Base-by-base conservation (phyloP, 2,797 vertebrate genomes). In the Amazona ochrocephala region DNA sequence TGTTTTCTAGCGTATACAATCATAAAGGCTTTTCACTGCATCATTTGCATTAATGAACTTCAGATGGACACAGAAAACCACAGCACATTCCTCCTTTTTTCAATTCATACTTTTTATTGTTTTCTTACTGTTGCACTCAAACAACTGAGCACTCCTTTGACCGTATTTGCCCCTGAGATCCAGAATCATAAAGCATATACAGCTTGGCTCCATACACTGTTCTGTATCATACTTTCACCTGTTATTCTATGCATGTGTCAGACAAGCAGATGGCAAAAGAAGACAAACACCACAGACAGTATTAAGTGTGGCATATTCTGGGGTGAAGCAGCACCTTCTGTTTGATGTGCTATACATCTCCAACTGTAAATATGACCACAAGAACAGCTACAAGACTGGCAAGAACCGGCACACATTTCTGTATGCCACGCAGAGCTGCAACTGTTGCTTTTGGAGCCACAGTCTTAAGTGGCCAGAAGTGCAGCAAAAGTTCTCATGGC, bases 241-340 rank as follows among this genome's bases (percentile, higher is more conserved):
- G 16, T 21, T 51, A 32, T 7, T 66, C 64, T 61, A 45, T 19
- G 11, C 56, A 84, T 0, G 1, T 30, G 62, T 3, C 1, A 1
- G 44, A 71, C 50, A 77, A 61, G 27, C 32, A 21, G 12, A 58
- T 32, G 15, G 42, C 4, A 4, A 76, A 11, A 74, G 44, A 41
- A 87, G 37, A 67, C 23, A 51, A 73, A 45, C 5, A 54, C 16
- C 42, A 60, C 32, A 29, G 53, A 58, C 30, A 61, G 22, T 0
- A 3, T 4, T 16, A 84, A 64, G 37, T 3, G 14, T 10, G 23
- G 39, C 20, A 60, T 41, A 66, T 27, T 75, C 30, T 41, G 7
- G n/a, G 27, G 41, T 32, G 44, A 92, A 82, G 42, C 64, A 67
- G 23, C 15, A 66, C 0, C 0, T 34, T 85, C 61, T 62, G 11